Percentiles rank a stretch among this genome's conserved stretches.
Evolutionary conservation across 2,888 invertebrate genomes (phyloP).

Genomic region (Tenthredo amoena): DNA sequence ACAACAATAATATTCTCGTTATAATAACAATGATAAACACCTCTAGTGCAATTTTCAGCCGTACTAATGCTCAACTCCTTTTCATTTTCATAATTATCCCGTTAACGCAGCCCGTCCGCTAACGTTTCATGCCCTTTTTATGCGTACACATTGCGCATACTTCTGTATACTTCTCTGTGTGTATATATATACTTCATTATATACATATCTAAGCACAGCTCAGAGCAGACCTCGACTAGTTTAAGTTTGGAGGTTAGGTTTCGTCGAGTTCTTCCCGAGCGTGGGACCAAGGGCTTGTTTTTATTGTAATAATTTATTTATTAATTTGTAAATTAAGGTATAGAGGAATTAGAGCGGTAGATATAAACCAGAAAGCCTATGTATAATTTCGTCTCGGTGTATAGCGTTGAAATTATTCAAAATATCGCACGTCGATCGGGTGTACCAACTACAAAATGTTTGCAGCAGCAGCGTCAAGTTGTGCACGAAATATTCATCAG

Average conservation of each 20-base stretch:
- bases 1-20: not conserved
- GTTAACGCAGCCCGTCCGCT: slow-evolving; percentile 27
- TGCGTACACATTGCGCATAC: not conserved
- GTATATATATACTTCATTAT: not conserved
- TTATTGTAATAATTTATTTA: not conserved
- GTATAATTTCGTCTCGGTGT: not conserved
- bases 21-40: not conserved
- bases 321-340: slow-evolving; percentile 16
- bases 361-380: not conserved
- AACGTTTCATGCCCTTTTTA: slow-evolving; percentile 40
- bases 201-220: not conserved
- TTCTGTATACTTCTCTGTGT: not conserved
- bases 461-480: not conserved
- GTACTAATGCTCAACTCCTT: slow-evolving; percentile 9
- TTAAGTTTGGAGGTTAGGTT: slow-evolving; percentile 10
- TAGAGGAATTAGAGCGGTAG: not conserved
- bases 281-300: not conserved
- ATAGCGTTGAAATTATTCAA: not conserved
- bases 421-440: not conserved
- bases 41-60: slow-evolving; percentile 16
- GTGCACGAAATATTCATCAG: not conserved
- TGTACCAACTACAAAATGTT: not conserved
- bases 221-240: not conserved
- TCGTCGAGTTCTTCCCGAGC: not conserved
- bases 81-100: slow-evolving; percentile 49